Base-by-base conservation (phyloP, 2,797 vertebrate species). In the Knipowitschia caucasica region DNA sequence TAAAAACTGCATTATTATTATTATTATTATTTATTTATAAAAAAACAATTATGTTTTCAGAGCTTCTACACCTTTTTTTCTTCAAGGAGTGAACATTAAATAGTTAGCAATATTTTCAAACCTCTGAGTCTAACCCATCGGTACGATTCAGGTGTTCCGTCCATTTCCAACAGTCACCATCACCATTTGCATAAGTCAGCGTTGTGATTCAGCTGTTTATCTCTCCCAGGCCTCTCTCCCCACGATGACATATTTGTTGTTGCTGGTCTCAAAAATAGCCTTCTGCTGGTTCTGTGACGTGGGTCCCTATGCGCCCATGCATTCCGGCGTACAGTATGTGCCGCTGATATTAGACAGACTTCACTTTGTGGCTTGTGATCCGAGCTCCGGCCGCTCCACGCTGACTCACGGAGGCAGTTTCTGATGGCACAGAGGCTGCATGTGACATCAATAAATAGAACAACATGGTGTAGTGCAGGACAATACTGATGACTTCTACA, bases 201-300 rank as follows among this genome's bases (percentile, higher is more conserved):
- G 23, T 60, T 63, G 56, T 59, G 73, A 67, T 65, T 72, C 60
- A 64, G 25, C 47, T 30, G 62, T 67, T 61, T 9, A 31, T 73
- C 67, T 30, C 14, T 69, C 58, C 60, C 1, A 39, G 70, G 64
- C 43, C 65, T n/a, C 70, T 83, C 62, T 77, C 76, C 67, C 49
- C 67, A 56, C 30, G 69, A 68, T 79, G 77, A 82, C 82, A 78
- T 75, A 73, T 85, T 81, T 84, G 77, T 83, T 82, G 81, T 72
- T 62, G 36, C 29, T 29, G 35, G 23, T 50, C 30, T 80, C 73
- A 76, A 53, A 83, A 75, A 82, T 77, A 87, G 70, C 67, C 72
- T 70, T 71, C 60, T 82, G 74, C 53, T 71, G 74, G 62, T 65
- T 73, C 49, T 54, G 74, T 57, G 77, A 71, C 70, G 76, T 72